phyloP scores from a whole-genome alignment of 1,140 invertebrate species.

The Mercenaria mercenaria region DNA sequence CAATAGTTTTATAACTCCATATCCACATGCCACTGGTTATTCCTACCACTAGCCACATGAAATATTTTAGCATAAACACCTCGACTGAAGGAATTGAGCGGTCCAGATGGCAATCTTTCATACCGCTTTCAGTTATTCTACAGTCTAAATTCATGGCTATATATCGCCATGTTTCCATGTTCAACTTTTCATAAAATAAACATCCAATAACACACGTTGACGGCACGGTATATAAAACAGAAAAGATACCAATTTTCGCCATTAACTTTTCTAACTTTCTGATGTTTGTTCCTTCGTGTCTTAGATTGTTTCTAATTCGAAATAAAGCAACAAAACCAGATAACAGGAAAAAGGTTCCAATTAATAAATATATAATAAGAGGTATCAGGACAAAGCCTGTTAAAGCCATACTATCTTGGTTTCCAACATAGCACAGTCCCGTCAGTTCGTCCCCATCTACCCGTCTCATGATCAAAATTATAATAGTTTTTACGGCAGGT shows the following conservation, averaged over 20 bases:
- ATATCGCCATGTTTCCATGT: conserved; percentile 79
- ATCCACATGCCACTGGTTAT: conserved; percentile 88
- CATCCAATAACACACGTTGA: conserved; percentile 97
- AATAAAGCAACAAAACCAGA: conserved; percentile 98
- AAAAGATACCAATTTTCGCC: conserved; percentile 98
- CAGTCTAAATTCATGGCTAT: conserved; percentile 74
- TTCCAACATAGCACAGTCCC: conserved; percentile 98
- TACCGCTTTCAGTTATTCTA: conserved; percentile 36
- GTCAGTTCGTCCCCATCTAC: conserved; percentile 98
- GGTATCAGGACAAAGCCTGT: conserved; percentile 96
- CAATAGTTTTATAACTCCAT: conserved; percentile 84
- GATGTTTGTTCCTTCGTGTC: conserved; percentile 86
- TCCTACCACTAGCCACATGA: conserved; percentile 88
- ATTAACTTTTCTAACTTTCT: conserved; percentile 87
- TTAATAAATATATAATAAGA: conserved; percentile 95
- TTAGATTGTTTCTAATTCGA: conserved; percentile 97
- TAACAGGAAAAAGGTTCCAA: conserved; percentile 97
- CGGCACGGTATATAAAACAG: conserved; percentile 97
- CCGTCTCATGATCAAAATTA: conserved; percentile 96
- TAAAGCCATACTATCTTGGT: conserved; percentile 95
- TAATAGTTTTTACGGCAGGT: conserved; percentile 96
- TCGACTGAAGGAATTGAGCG: conserved; percentile 85
- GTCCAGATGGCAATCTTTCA: conserved; percentile 81
- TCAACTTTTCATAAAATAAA: conserved; percentile 94
- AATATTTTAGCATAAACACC: conserved; percentile 89